Evolutionary conservation across 2,888 invertebrate genomes (phyloP), one percentile per base, ranked within the genome.

Genomic region (Noctua janthina): DNA sequence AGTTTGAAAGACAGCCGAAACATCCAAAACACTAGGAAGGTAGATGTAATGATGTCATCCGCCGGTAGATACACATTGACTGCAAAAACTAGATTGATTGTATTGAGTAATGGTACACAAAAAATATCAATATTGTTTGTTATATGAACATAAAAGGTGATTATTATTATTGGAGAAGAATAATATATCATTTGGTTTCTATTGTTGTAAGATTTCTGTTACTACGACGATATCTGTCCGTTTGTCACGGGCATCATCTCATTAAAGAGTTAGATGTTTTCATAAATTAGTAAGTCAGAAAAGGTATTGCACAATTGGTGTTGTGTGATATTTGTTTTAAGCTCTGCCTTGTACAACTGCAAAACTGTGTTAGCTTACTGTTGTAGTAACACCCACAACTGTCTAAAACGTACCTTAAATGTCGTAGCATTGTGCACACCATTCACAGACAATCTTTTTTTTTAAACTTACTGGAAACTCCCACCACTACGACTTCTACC

Each of bases 21-120:
- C 59, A 54, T 64, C 51, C n/a, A n/a, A 66, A 3, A 51, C 46
- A 71, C 43, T 70, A 74, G 77, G 88, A 81, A 87, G 88, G 85
- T 84, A 56, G 43, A 59, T 46, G 0, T 35, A 8, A 39, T 86
- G 86, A 86, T 74, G 81, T 87, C 86, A 86, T 81, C 39, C 23
- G 54, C 56, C 49, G 56, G 20, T 75, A 35, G 35, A 35, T 35
- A 87, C 73, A 87, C 35, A 66, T 64, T 43, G 49, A 29, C 23
- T 43, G 17, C 71, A 86, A 85, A 86, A 86, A 86, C n/a, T 81
- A 74, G 74, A 86, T 87, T 85, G 78, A 88, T 87, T 68, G 74
- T 86, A 74, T 78, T 85, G 78, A 78, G 51, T 76, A 64, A 76
- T 35, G 13, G 1, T 54, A 3, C 0, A 66, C 75, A 88, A 87